These are phyloP conservation scores for Caerostris darwini DNA, from an alignment of 1,140 invertebrate genomes.

Conservation along the genomic window DNA sequence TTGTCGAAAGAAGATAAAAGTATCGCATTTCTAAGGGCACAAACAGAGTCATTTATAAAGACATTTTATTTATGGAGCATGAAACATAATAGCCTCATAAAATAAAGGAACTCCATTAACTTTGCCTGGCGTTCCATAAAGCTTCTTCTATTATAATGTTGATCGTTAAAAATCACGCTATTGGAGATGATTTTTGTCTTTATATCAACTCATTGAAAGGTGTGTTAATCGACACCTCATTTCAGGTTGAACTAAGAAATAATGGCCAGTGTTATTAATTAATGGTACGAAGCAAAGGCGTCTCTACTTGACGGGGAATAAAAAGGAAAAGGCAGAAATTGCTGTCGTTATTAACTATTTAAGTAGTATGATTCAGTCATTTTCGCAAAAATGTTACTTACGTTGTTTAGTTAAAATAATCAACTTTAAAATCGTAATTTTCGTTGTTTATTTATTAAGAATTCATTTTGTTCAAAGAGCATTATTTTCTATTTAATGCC, in stretches of 20 bases:
- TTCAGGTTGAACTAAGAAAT: neutral
- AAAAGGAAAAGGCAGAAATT: too few relatives aligned
- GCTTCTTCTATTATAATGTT: neutral
- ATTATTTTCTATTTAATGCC: too few relatives aligned
- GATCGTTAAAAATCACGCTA: slow-evolving; percentile 42
- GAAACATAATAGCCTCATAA: slow-evolving; percentile 48
- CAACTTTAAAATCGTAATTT: too few relatives aligned
- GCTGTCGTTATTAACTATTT: too few relatives aligned
- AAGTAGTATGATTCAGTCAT: too few relatives aligned
- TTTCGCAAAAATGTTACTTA: too few relatives aligned
- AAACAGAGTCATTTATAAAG: slow-evolving; percentile 36
- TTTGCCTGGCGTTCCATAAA: neutral
- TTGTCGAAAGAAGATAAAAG: slow-evolving; percentile 13
- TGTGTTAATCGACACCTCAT: neutral
- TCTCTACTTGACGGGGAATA: neutral
- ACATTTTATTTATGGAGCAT: slow-evolving; percentile 28
- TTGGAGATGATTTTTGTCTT: slow-evolving; percentile 4
- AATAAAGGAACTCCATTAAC: slow-evolving; percentile 52
- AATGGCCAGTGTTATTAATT: neutral
- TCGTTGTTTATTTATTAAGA: too few relatives aligned
- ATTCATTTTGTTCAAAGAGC: too few relatives aligned
- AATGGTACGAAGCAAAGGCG: neutral
- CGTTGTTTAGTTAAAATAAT: too few relatives aligned
- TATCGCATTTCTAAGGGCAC: slow-evolving; percentile 28
- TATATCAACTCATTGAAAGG: slow-evolving; percentile 19